phyloP scores from a whole-genome alignment of 2,888 invertebrate genomes.

The Sisyra nigra region DNA sequence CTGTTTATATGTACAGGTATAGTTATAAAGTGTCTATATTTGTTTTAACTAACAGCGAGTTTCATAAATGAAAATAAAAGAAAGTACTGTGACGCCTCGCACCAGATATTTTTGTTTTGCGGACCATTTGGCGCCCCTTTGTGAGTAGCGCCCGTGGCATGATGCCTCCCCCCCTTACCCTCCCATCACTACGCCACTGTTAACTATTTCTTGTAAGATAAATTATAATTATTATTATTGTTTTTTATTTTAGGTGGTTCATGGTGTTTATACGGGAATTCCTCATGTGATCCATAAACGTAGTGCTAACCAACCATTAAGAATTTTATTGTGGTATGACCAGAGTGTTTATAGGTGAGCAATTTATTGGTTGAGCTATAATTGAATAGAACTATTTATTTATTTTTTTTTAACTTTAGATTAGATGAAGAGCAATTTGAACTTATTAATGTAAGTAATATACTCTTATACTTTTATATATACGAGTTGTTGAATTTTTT shows the following conservation, averaged over 20 bases:
- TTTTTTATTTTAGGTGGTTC: conserved; percentile 48
- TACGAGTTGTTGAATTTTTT: neutral
- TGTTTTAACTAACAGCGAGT: too few relatives aligned
- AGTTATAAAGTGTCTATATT: too few relatives aligned
- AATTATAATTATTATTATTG: neutral
- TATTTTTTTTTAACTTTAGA: conserved; percentile 33
- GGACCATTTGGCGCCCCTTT: too few relatives aligned
- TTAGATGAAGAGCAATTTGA: conserved; percentile 70
- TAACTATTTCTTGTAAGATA: too few relatives aligned
- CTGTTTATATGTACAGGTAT: too few relatives aligned
- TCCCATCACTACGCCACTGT: too few relatives aligned
- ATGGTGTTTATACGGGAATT: conserved; percentile 68
- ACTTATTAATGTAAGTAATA: conserved; percentile 72
- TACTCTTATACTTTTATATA: too few relatives aligned
- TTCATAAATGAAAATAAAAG: too few relatives aligned
- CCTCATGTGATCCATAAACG: conserved; percentile 61
- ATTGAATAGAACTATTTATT: conserved; percentile 1
- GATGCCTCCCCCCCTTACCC: too few relatives aligned
- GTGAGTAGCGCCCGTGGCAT: too few relatives aligned
- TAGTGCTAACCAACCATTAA: conserved; percentile 64
- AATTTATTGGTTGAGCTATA: conserved; percentile 4
- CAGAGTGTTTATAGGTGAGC: conserved; percentile 74
- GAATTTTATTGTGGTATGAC: conserved; percentile 75
- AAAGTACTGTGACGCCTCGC: too few relatives aligned
- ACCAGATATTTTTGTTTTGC: too few relatives aligned